phyloP scores from a whole-genome alignment of 92 coral and sea anemone species.

The Phenganax stokvisi region DNA sequence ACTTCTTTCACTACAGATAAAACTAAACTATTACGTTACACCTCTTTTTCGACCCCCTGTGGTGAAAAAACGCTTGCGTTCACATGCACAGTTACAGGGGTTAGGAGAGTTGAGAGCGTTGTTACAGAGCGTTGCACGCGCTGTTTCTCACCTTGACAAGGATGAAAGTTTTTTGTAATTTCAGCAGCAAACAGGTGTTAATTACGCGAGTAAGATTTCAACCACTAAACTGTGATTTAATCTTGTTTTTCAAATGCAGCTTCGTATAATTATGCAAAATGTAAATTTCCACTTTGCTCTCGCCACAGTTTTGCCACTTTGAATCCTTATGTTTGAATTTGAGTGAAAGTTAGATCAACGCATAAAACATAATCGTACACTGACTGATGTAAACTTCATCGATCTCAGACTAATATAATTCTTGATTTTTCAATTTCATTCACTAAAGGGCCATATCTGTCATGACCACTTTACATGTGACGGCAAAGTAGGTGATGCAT shows the following conservation, averaged over 20 bases:
- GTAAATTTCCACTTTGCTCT: background rate
- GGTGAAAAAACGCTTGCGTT: background rate
- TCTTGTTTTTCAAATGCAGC: slow-evolving; percentile 3
- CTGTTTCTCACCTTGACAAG: background rate
- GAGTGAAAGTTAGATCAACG: background rate
- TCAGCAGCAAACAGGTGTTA: background rate
- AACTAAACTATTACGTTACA: background rate
- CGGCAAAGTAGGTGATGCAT: background rate
- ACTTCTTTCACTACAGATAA: background rate
- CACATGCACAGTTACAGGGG: no score
- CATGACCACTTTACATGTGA: background rate
- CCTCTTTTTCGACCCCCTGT: background rate
- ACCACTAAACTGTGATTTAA: background rate
- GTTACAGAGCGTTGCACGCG: background rate
- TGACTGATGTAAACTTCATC: no score
- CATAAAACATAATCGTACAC: background rate
- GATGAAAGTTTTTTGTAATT: background rate
- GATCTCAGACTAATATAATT: background rate
- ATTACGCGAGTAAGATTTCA: background rate
- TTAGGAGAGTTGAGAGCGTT: background rate
- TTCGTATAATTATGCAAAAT: background rate
- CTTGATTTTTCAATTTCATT: slow-evolving; percentile 1
- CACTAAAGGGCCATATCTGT: slow-evolving; percentile 13
- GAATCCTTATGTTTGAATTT: background rate
- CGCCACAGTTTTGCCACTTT: background rate